A percentile compares a stretch with the other conserved stretches of the same genome.
These are phyloP conservation scores for Lamellibrachia luymesi DNA, from an alignment of 1,140 invertebrate genomes.

Conservation along the genomic window DNA sequence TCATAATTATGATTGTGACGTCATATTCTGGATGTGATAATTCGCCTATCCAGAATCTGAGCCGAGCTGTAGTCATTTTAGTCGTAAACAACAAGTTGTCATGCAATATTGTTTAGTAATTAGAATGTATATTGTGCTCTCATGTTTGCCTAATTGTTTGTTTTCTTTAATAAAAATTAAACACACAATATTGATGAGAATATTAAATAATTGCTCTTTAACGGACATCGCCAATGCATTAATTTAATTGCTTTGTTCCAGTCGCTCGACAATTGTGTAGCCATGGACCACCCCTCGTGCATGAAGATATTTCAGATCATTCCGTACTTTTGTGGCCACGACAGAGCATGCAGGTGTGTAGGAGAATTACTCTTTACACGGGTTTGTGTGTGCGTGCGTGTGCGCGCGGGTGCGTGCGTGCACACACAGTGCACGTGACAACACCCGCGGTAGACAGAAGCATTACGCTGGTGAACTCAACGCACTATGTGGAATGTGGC, in stretches of 20 bases:
- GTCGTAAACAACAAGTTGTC: too few species aligned
- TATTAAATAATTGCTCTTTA: too few species aligned
- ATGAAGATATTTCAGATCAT: slow-evolving; percentile 1
- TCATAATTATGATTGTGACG: too few species aligned
- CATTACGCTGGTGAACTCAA: background rate
- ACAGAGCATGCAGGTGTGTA: slow-evolving; percentile 11
- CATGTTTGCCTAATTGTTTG: too few species aligned
- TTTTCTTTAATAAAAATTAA: too few species aligned
- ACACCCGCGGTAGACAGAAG: background rate
- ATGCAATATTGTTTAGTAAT: too few species aligned
- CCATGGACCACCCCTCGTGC: background rate
- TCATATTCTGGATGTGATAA: too few species aligned
- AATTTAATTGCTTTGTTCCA: background rate
- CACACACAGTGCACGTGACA: background rate
- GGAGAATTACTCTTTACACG: background rate
- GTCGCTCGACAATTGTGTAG: slow-evolving; percentile 1
- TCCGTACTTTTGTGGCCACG: slow-evolving; percentile 17
- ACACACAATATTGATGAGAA: too few species aligned
- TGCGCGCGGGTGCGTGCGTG: background rate
- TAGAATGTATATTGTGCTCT: too few species aligned
- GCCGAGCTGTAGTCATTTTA: too few species aligned
- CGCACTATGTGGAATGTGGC: background rate
- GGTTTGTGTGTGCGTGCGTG: background rate
- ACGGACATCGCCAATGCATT: too few species aligned
- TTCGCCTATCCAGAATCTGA: too few species aligned